Evolutionary conservation across 2,797 vertebrate species (phyloP), one percentile per base, ranked within the genome.

Genomic region (Notamacropus eugenii): DNA sequence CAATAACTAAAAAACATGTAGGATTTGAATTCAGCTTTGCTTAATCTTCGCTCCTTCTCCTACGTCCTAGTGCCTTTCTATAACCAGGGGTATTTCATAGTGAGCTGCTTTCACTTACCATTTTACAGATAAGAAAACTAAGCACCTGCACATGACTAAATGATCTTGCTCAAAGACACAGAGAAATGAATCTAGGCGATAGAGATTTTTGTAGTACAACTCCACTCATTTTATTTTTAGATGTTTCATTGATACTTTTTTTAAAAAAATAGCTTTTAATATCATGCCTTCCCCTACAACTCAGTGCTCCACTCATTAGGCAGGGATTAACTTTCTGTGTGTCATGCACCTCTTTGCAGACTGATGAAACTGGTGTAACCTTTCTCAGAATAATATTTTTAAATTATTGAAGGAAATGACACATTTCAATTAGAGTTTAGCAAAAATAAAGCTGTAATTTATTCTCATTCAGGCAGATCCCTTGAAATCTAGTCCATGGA

Each of bases 101-200:
- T 87, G 74, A 87, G 40, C 40, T 9, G 24, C 82, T 94, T 12
- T 54, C 31, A 93, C 58, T 55, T 96, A 92, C 54, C 90, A 57
- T 96, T 31, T 54, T 34, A 62, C 55, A 82, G 27, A 90, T 74
- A 58, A 93, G 40, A 94, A 97, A 94, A 29, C 28, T n/a, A 46
- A 91, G 27, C n/a, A 92, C 14, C 67, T 57, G 13, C 56, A 93
- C 59, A 96, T 55, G 28, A 34, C 57, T 55, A 67, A 24, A 22
- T 93, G 34, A 59, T 82, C 93, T 28, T 55, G 28, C 19, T 50
- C 74, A 46, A 74, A 24, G 9, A 27, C 40, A 82, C 19, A 50
- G 24, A 46, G n/a, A 50, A 87, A 50, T 12, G 4, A n/a, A 56
- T 91, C 54, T 91, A 95, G 82, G 91, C 50, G 8, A 46, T 12